These are phyloP conservation scores for Chlamydotis undulata DNA, from an alignment of 2,113 vertebrate genomes.

Conservation along the genomic window DNA sequence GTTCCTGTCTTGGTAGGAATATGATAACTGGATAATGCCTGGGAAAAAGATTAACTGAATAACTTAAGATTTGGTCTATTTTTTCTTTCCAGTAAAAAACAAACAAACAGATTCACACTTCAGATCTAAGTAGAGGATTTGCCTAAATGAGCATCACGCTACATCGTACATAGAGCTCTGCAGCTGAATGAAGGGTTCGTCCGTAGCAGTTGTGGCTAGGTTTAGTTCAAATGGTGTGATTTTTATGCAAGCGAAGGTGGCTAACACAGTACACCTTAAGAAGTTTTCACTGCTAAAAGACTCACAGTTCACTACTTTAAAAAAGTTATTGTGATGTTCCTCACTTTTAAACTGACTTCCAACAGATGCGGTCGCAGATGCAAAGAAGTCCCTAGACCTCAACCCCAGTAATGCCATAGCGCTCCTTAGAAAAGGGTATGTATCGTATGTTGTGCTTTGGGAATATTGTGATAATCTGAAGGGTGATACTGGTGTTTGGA, in stretches of 20 bases:
- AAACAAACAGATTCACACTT: not conserved
- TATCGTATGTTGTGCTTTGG: not conserved
- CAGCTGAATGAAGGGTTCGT: not conserved
- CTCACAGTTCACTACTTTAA: not conserved
- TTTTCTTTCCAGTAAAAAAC: not conserved
- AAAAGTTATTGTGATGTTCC: not conserved
- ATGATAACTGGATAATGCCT: not conserved
- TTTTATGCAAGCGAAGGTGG: not conserved
- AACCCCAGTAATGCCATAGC: slow-evolving; percentile 84
- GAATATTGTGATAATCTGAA: not conserved
- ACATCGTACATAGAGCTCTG: not conserved
- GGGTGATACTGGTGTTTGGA: not conserved
- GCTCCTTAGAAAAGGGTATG: slow-evolving; percentile 90
- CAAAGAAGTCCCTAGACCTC: slow-evolving; percentile 87
- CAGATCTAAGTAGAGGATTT: not conserved
- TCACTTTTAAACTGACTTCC: slow-evolving; percentile 26
- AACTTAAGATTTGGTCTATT: not conserved
- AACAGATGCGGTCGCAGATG: slow-evolving; percentile 88
- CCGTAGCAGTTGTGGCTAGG: not conserved
- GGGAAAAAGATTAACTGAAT: not conserved
- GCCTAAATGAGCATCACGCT: not conserved
- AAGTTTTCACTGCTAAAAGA: not conserved
- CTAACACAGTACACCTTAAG: not conserved
- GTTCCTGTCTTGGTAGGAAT: not conserved
- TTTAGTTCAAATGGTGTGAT: not conserved